Evolutionary conservation across 2,888 invertebrate species (phyloP), one percentile per base, ranked within the genome.

Genomic region (Penaeus monodon): DNA sequence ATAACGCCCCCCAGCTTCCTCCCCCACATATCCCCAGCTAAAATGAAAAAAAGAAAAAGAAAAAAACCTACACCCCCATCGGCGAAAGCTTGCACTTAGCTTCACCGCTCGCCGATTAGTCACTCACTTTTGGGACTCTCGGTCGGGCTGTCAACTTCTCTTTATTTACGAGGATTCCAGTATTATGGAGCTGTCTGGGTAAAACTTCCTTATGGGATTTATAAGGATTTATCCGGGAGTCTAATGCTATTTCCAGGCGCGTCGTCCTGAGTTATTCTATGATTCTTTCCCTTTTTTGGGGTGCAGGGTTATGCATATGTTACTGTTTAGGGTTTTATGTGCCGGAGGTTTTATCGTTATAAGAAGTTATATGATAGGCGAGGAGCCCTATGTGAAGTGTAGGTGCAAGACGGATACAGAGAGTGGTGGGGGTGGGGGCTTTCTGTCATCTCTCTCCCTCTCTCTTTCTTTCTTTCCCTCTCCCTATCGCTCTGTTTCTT

Each of bases 131-230:
- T 57, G 27, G 57, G 63, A 29, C 24, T 64, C 27, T 57, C 33
- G 33, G 20, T 33, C 33, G 73, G 24, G 24, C 73, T 73, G 73
- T 73, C 73, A 73, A 73, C 73, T 38, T 33, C 73, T 38, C 73
- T 73, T 73, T 73, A 73, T 73, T 73, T 73, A 73, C 38, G 73
- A 73, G 73, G 73, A 73, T 57, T 73, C 33, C 73, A 22, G 73
- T 73, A 73, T 73, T 73, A 73, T 73, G 73, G 73, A 73, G 73
- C 73, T 73, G 73, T 73, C 73, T 73, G 33, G 33, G 33, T 38
- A 73, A 73, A 73, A 73, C 73, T 73, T 73, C 73, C 73, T 73
- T 73, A 73, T 73, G 38, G 73, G 73, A 73, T 73, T 73, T 73
- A 73, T 73, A 33, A 73, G 73, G 73, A 73, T 73, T 73, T 73